These are phyloP conservation scores for Calephelis perditalis DNA, from an alignment of 2,888 invertebrate genomes.

Conservation along the genomic window DNA sequence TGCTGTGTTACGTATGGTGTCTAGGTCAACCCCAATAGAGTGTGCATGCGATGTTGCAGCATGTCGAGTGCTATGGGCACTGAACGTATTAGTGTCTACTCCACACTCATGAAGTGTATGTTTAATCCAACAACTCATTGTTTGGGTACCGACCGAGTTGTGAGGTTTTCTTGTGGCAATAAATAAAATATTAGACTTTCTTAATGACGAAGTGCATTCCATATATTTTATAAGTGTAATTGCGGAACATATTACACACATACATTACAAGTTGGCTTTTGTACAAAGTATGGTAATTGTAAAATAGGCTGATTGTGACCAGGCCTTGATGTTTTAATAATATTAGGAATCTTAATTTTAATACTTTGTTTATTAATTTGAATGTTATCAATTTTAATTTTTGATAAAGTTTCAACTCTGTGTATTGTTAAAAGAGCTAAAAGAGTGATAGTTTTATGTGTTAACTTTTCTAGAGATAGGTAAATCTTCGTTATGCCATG, in stretches of 20 bases:
- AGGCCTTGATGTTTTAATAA: no score
- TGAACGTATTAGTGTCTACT: background rate
- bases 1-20: background rate
- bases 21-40: background rate
- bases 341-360: no score
- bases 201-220: conserved; percentile 9
- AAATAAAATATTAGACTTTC: conserved; percentile 13
- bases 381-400: conserved; percentile 26
- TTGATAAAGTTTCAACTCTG: conserved; percentile 28
- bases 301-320: no score
- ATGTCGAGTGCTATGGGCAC: background rate
- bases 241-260: conserved; percentile 26
- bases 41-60: background rate
- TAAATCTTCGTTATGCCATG: conserved; percentile 24
- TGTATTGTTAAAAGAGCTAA: conserved; percentile 31
- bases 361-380: background rate
- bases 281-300: conserved; percentile 16
- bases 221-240: conserved; percentile 17
- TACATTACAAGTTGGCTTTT: conserved; percentile 20
- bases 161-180: background rate
- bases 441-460: conserved; percentile 29
- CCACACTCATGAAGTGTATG: background rate
- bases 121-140: background rate
- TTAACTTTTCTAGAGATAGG: conserved; percentile 19
- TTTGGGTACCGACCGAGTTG: background rate